Conservation (phyloP, 2,888 invertebrate species). For the Temnothorax unifasciatus region DNA sequence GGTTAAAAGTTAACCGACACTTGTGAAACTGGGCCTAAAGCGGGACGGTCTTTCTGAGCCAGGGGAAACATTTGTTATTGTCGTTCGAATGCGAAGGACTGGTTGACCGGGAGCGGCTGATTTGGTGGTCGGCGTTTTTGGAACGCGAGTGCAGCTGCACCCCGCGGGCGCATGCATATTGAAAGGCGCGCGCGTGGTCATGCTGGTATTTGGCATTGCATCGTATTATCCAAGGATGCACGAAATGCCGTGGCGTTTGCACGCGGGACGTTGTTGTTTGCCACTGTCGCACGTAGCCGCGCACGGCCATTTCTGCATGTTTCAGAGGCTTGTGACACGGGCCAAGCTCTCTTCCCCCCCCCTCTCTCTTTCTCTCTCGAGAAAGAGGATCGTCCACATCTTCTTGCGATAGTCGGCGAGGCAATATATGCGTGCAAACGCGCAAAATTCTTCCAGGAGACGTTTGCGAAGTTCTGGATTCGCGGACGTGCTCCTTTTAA, state of each 20-base stretch:
- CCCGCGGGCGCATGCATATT: constrained; percentile 70
- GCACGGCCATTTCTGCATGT: constrained; percentile 78
- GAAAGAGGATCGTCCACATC: constrained; percentile 16
- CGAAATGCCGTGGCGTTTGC: constrained; percentile 81
- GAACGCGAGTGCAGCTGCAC: constrained; percentile 66
- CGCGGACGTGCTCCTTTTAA: background rate
- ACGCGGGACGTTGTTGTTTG: constrained; percentile 77
- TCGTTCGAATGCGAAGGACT: constrained; percentile 17
- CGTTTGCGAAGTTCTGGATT: background rate
- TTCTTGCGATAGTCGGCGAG: constrained; percentile 14
- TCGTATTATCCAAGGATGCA: constrained; percentile 85
- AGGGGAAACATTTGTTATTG: constrained; percentile 25
- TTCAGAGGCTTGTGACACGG: constrained; percentile 61
- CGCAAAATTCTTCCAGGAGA: background rate
- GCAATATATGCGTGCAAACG: constrained; percentile 15
- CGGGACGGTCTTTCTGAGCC: constrained; percentile 20
- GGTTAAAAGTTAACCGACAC: no score
- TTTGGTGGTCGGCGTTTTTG: constrained; percentile 54
- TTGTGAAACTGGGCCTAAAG: background rate
- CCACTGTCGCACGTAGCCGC: constrained; percentile 77
- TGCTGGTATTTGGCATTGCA: constrained; percentile 84
- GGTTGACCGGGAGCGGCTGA: constrained; percentile 10
- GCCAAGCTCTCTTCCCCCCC: no score
- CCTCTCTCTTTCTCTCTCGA: background rate
- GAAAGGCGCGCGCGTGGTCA: constrained; percentile 70